Conservation (phyloP, 2,113 vertebrate genomes). For the Chamaetylas fuelleborni region DNA sequence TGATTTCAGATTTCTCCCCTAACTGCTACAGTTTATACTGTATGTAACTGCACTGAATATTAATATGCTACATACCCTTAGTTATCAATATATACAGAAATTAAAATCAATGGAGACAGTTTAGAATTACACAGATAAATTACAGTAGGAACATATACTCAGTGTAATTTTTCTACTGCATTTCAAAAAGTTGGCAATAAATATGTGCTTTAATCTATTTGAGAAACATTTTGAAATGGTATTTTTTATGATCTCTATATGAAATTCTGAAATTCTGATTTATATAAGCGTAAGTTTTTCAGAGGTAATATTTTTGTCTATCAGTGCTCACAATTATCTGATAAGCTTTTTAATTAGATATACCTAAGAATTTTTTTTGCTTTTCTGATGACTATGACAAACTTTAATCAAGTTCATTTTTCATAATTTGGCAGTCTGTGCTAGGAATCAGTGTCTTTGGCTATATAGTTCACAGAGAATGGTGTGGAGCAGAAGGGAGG, state of each 20-base stretch:
- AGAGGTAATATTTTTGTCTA: not conserved
- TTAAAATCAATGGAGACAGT: not conserved
- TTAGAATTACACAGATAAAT: not conserved
- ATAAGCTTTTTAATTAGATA: not conserved
- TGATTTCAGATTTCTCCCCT: not conserved
- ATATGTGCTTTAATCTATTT: not conserved
- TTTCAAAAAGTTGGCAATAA: not conserved
- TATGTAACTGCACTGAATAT: not conserved
- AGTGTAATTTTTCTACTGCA: not conserved
- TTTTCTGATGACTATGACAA: not conserved
- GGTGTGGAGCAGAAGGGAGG: not conserved
- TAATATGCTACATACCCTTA: not conserved
- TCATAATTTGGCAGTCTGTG: not conserved
- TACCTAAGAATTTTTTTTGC: not conserved
- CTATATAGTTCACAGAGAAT: not conserved
- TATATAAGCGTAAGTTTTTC: not conserved
- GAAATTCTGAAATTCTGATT: not conserved
- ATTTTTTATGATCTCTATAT: not conserved
- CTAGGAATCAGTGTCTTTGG: not conserved
- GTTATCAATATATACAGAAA: not conserved
- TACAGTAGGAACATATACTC: not conserved
- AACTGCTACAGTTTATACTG: not conserved
- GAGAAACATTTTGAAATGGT: not conserved
- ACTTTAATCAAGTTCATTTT: not conserved
- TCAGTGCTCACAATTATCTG: not conserved